Conservation (phyloP, 2,113 vertebrate species). For the human region GRCh38 chr11:65405001-65405500, state of each 20-base stretch:
- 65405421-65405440: too few species aligned
- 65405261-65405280: neutral
- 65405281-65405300: neutral
- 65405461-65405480: too few species aligned
- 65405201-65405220: accelerated
- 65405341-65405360: too few species aligned
- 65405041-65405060: constrained; percentile 94
- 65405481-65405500: too few species aligned
- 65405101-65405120: accelerated
- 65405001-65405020: constrained; percentile 90
- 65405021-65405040: constrained; percentile 90
- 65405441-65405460: too few species aligned
- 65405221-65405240: neutral
- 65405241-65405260: neutral
- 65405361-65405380: too few species aligned
- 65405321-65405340: neutral
- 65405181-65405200: neutral
- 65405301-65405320: neutral
- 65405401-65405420: too few species aligned
- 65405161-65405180: accelerated
- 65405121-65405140: accelerated
- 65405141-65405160: too few species aligned
- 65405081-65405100: accelerated
- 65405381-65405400: too few species aligned
- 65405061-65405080: constrained; percentile 88